A percentile compares a stretch with the other conserved stretches of the same genome.
Evolutionary conservation across 2,113 vertebrate species (phyloP).

Genomic region (Oriolus oriolus): DNA sequence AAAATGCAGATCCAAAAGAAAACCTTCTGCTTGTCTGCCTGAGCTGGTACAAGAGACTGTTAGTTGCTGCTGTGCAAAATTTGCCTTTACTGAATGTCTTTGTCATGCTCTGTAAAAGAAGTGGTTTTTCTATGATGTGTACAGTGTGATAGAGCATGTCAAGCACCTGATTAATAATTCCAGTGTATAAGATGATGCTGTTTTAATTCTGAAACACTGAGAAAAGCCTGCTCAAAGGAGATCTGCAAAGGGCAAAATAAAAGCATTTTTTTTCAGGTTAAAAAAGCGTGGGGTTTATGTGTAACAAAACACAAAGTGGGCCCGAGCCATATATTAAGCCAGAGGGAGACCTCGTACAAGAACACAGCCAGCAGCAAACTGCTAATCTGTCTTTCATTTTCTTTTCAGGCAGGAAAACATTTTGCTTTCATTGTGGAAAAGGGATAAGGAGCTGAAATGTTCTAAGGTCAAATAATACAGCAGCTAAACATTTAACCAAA

Average conservation of each 20-base stretch:
- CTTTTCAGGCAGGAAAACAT: background rate
- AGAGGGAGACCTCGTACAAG: background rate
- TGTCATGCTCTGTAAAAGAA: background rate
- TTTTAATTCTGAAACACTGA: background rate
- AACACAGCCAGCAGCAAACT: background rate
- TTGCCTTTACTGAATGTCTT: background rate
- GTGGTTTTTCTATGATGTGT: accelerated
- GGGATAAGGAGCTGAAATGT: background rate
- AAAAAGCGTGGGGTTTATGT: background rate
- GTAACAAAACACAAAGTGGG: background rate
- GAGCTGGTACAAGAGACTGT: background rate
- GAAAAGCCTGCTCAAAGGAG: background rate
- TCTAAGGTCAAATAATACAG: background rate
- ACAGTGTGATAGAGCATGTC: background rate
- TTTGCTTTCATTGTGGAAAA: background rate
- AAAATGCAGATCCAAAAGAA: background rate
- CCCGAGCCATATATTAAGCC: background rate
- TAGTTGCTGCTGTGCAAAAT: background rate
- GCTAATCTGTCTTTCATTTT: background rate
- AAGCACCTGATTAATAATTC: background rate
- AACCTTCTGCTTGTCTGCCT: background rate
- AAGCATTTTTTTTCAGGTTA: background rate
- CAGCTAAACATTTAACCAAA: background rate
- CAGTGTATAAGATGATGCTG: accelerated
- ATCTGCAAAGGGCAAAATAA: background rate